phyloP scores from a whole-genome alignment of 2,888 invertebrate species.

The Napeogenes inachia region DNA sequence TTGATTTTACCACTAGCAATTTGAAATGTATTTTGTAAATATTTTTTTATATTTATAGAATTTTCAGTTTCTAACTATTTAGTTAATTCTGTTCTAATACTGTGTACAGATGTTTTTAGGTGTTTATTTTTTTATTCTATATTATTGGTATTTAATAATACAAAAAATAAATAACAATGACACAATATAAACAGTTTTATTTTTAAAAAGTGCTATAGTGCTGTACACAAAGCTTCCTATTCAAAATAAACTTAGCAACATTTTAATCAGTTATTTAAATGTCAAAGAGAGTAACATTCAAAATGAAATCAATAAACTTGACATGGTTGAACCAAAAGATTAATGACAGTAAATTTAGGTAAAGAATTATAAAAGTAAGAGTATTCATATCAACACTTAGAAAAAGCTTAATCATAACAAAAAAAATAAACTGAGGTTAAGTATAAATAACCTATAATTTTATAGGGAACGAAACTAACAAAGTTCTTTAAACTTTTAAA shows the following conservation, averaged over 20 bases:
- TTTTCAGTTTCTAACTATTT: slow-evolving; percentile 11
- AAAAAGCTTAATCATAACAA: neutral
- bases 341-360: neutral
- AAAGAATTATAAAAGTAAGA: neutral
- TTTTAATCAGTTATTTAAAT: neutral
- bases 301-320: neutral
- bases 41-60: slow-evolving; percentile 19
- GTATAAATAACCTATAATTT: too few relatives aligned
- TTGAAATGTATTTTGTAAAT: slow-evolving; percentile 27
- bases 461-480: neutral
- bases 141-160: slow-evolving; percentile 25
- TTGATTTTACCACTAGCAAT: neutral
- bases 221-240: slow-evolving; percentile 44
- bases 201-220: slow-evolving; percentile 20
- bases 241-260: slow-evolving; percentile 34
- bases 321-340: neutral
- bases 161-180: slow-evolving; percentile 8
- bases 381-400: slow-evolving; percentile 1
- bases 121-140: slow-evolving; percentile 30
- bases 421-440: neutral
- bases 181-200: slow-evolving; percentile 15
- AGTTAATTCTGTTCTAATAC: slow-evolving; percentile 21
- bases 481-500: neutral
- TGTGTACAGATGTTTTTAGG: slow-evolving; percentile 33
- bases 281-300: neutral